Base-by-base conservation (phyloP, 2,888 invertebrate genomes). In the Lithosia quadra region DNA sequence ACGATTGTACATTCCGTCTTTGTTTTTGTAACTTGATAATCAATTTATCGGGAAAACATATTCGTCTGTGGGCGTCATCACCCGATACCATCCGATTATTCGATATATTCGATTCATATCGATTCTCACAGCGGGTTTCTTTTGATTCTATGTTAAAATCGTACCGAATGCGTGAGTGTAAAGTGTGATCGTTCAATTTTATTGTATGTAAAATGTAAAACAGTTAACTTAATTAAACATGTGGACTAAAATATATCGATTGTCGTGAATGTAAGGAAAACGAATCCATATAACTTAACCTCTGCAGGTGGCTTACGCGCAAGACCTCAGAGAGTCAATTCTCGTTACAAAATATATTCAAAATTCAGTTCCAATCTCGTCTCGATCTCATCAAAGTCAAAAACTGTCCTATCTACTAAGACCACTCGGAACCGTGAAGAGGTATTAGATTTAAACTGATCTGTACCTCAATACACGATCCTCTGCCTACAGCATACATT, bases 21-120 rank as follows among this genome's bases (percentile, higher is more conserved):
- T 93, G 93, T 93, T 92, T 91, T 90, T 90, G 88, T 88, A 87
- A 88, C 87, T 84, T 84, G 90, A 91, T 92, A 91, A 93, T 92
- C 91, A 90, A 91, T 90, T 89, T 88, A 89, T 90, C 88, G 87
- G 80, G 85, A 86, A 89, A 82, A 87, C 82, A 83, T 82, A 84
- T 86, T 84, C 68, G 71, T 82, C 79, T 75, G 85, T 90, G 87
- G 88, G 87, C 86, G 88, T 86, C 80, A 84, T 78, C 80, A 83
- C 79, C 84, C 79, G 80, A 84, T 86, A 85, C 83, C 73, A 59
- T 58, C 53, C 39, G 56, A 64, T 64, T 57, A 68, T 68, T 55
- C 56, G 61, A 69, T 61, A 22, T 77, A 85, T 63, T 80, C 68
- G 79, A 77, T 79, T 75, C 75, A 71, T 71, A 65, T 69, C 65